Percentiles rank a stretch among this genome's conserved stretches.
These are phyloP conservation scores for Rhagologus leucostigma DNA, from an alignment of 2,113 vertebrate species.

Conservation along the genomic window DNA sequence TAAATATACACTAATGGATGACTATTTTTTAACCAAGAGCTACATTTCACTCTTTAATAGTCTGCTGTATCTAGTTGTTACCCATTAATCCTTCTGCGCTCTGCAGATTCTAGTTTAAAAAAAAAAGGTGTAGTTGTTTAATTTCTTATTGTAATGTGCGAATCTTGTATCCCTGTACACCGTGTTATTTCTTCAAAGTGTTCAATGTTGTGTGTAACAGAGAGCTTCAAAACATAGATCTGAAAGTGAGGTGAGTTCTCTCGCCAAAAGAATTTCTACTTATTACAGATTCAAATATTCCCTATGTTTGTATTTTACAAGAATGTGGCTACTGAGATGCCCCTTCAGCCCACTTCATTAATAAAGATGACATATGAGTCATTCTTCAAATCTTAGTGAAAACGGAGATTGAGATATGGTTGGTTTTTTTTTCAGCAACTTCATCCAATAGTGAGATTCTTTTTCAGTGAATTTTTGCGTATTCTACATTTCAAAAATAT, in stretches of 20 bases:
- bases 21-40: neutral
- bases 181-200: neutral
- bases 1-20: neutral
- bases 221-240: neutral
- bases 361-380: neutral
- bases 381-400: neutral
- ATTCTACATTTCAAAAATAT: neutral
- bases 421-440: neutral
- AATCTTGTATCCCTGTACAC: neutral
- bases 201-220: neutral
- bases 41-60: neutral
- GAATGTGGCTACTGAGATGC: neutral
- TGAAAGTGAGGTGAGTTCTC: neutral
- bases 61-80: neutral
- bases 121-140: neutral
- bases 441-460: neutral
- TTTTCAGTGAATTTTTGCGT: neutral
- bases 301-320: neutral
- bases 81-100: neutral
- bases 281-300: neutral
- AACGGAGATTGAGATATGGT: neutral
- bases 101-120: neutral
- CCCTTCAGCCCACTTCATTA: neutral
- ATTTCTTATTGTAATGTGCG: neutral
- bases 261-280: neutral